These are phyloP conservation scores for Fulmarus glacialis DNA, from an alignment of 2,113 vertebrate species.

Conservation along the genomic window DNA sequence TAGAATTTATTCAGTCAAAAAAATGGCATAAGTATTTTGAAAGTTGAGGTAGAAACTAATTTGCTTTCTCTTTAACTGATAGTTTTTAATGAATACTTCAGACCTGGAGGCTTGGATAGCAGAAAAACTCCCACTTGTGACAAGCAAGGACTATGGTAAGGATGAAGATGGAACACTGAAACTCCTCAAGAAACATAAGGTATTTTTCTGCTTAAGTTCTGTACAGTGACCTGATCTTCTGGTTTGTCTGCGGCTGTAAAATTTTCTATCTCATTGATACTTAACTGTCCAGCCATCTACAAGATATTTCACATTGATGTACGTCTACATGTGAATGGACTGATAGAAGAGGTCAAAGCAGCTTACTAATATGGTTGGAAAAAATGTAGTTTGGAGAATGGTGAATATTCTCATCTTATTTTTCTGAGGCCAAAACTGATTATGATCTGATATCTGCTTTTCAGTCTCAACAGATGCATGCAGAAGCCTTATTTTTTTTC, in stretches of 20 bases:
- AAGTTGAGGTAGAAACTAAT: background rate
- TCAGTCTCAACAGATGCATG: background rate
- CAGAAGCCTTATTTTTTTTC: background rate
- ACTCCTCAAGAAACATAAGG: slow-evolving; percentile 86
- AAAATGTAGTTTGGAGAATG: background rate
- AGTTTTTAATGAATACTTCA: slow-evolving; percentile 84
- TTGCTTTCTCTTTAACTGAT: background rate
- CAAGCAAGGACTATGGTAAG: slow-evolving; percentile 81
- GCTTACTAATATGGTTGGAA: background rate
- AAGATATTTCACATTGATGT: background rate
- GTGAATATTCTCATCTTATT: background rate
- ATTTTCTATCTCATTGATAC: background rate
- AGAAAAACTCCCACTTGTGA: slow-evolving; percentile 77
- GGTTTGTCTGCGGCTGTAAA: background rate
- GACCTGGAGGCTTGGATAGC: slow-evolving; percentile 83
- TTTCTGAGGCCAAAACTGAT: background rate
- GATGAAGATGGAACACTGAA: slow-evolving; percentile 77
- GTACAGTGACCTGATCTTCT: background rate
- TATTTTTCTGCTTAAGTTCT: slow-evolving; percentile 45
- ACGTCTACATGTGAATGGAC: background rate
- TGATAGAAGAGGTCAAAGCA: background rate
- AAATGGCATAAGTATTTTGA: background rate
- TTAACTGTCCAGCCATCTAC: background rate
- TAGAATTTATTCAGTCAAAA: background rate
- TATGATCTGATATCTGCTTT: background rate